A percentile compares a stretch with the other conserved stretches of the same genome.
These are phyloP conservation scores for Serinus canaria DNA, from an alignment of 2,113 vertebrate genomes.

Conservation along the genomic window DNA sequence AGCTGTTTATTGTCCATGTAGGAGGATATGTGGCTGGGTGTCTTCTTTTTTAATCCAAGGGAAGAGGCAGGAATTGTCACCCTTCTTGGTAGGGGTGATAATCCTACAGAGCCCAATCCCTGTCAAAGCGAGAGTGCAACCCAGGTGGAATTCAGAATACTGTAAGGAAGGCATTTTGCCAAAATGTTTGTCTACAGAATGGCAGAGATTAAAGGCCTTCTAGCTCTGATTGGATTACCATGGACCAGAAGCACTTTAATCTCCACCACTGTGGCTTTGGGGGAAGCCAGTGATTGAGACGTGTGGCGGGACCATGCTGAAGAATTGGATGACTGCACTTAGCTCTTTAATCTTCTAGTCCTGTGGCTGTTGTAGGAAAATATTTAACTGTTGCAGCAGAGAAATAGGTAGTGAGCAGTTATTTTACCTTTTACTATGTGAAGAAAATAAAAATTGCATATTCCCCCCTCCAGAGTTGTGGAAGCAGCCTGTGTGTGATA, in stretches of 20 bases:
- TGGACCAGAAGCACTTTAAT: conserved; percentile 64
- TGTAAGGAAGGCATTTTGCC: conserved; percentile 43
- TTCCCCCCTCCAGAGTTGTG: not conserved
- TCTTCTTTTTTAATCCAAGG: not conserved
- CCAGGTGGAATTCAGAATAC: conserved; percentile 3
- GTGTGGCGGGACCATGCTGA: not conserved
- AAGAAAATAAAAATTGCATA: not conserved
- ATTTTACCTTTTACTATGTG: not conserved
- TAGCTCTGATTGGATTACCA: conserved; percentile 67
- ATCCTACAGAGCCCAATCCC: not conserved
- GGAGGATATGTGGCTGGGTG: not conserved
- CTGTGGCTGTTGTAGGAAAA: not conserved
- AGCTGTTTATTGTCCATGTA: not conserved
- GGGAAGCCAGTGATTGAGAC: conserved; percentile 37
- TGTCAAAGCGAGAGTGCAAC: not conserved
- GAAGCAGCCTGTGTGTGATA: not conserved
- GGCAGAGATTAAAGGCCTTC: conserved; percentile 46
- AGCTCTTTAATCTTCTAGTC: conserved; percentile 37
- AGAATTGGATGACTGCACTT: conserved; percentile 44
- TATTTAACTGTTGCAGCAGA: conserved; percentile 34
- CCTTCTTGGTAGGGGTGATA: not conserved
- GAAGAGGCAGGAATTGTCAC: not conserved
- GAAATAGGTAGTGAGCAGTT: not conserved
- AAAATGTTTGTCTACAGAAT: conserved; percentile 38
- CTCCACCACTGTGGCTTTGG: conserved; percentile 33